A percentile compares a stretch with the other conserved stretches of the same genome.
These are phyloP conservation scores for Mormyrus proboscirostris DNA, from an alignment of 2,797 vertebrate genomes.

Conservation along the genomic window DNA sequence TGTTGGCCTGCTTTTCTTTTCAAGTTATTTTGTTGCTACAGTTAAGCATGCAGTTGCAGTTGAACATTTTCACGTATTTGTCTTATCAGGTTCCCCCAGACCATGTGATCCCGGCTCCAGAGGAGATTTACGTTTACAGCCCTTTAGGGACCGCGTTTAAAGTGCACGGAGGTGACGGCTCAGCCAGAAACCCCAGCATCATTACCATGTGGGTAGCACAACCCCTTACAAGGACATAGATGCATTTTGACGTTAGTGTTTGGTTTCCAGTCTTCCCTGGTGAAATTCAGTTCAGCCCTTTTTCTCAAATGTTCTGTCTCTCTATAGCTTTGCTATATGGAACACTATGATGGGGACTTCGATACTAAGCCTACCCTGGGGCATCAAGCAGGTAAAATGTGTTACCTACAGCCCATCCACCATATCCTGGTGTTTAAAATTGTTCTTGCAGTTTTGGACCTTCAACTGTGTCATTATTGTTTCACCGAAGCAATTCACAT, in stretches of 20 bases:
- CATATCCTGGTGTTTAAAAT: not conserved
- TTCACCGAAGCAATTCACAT: not conserved
- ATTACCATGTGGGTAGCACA: slow-evolving; percentile 82
- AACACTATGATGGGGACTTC: slow-evolving; percentile 99
- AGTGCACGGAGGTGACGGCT: slow-evolving; percentile 64
- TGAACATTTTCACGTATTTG: not conserved
- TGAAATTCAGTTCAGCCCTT: not conserved
- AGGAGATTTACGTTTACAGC: slow-evolving; percentile 86
- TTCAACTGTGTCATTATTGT: not conserved
- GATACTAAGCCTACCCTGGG: slow-evolving; percentile 96
- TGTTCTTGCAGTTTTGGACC: not conserved
- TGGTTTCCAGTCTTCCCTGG: not conserved
- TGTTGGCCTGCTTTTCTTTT: not conserved
- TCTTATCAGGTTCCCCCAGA: slow-evolving; percentile 77
- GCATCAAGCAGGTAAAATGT: slow-evolving; percentile 83
- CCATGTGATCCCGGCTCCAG: slow-evolving; percentile 82
- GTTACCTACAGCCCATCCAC: not conserved
- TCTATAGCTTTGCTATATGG: slow-evolving; percentile 90
- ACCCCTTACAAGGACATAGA: not conserved
- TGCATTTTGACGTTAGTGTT: not conserved
- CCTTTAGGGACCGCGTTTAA: slow-evolving; percentile 88
- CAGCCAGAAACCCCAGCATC: slow-evolving; percentile 82
- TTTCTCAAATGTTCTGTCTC: not conserved
- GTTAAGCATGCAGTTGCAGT: not conserved
- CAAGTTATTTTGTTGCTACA: not conserved